A percentile compares a stretch with the other conserved stretches of the same genome.
These are phyloP conservation scores for Strongylocentrotus purpuratus DNA, from an alignment of 35 echinoderm and acorn worm species.

Conservation along the genomic window DNA sequence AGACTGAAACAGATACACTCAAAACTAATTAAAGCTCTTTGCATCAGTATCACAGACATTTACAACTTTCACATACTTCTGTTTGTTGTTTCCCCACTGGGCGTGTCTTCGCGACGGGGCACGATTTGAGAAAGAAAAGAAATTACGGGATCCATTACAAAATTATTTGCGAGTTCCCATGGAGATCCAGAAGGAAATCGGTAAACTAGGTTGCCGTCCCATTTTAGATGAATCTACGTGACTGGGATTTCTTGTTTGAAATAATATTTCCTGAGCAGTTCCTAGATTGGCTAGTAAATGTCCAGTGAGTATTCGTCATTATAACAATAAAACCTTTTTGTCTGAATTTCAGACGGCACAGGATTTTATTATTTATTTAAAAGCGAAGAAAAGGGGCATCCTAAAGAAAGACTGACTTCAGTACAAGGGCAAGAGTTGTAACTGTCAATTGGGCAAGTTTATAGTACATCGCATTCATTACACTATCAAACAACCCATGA, in stretches of 20 bases:
- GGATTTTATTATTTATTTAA: too few relatives aligned
- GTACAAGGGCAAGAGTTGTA: neutral
- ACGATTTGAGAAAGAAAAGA: neutral
- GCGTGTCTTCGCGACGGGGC: neutral
- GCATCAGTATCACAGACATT: neutral
- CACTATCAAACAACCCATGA: too few relatives aligned
- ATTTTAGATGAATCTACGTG: conserved; percentile 19
- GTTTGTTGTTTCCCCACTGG: neutral
- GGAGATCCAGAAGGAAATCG: conserved; percentile 31
- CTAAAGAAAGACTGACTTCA: neutral
- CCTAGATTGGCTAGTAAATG: conserved; percentile 2
- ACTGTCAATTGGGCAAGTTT: neutral
- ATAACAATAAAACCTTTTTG: neutral
- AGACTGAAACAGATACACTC: neutral
- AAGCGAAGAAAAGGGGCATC: neutral
- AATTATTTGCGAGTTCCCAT: conserved; percentile 25
- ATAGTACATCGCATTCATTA: too few relatives aligned
- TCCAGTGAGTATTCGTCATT: neutral
- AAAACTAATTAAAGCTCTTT: neutral
- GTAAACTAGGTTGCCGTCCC: conserved; percentile 32
- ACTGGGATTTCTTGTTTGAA: conserved; percentile 21
- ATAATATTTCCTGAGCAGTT: neutral
- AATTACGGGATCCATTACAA: neutral
- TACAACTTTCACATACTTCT: neutral
- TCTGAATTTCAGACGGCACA: too few relatives aligned